Percentiles rank a stretch among this genome's conserved stretches.
Conservation (phyloP, 2,888 invertebrate genomes). For the Parnassius apollo region DNA sequence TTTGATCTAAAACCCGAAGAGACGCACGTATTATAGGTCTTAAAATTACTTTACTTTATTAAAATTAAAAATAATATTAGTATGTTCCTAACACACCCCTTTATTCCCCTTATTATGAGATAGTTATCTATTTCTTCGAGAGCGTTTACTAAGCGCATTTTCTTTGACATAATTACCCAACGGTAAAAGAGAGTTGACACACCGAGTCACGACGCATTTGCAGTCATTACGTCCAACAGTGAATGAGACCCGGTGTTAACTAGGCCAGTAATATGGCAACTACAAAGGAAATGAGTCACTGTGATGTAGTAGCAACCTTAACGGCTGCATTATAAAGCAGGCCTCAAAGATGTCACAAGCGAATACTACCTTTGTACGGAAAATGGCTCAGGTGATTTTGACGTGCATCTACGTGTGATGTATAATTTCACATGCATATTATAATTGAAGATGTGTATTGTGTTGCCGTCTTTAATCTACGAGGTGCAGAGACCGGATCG, state of each 20-base stretch:
- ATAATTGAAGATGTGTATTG: not conserved
- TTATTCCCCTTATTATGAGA: no score
- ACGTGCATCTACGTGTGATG: not conserved
- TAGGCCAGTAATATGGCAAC: conserved; percentile 12
- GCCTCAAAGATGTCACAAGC: conserved; percentile 15
- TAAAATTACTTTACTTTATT: no score
- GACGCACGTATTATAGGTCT: no score
- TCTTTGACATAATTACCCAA: not conserved
- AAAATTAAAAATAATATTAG: no score
- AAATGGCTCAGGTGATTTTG: conserved; percentile 13
- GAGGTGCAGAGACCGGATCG: conserved; percentile 1
- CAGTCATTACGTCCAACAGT: conserved; percentile 4
- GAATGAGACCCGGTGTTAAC: conserved; percentile 18
- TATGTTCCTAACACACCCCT: no score
- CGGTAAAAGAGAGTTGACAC: conserved; percentile 1
- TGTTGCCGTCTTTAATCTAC: not conserved
- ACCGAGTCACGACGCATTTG: not conserved
- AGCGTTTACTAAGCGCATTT: not conserved
- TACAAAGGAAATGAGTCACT: conserved; percentile 26
- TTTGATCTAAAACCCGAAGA: no score
- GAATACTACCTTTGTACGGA: conserved; percentile 17
- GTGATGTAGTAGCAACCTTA: conserved; percentile 5
- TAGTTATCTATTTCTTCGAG: not conserved
- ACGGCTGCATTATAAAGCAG: conserved; percentile 2
- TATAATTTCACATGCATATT: conserved; percentile 6